These are phyloP conservation scores for Chloromyia formosa DNA, from an alignment of 2,888 invertebrate genomes.

Conservation along the genomic window DNA sequence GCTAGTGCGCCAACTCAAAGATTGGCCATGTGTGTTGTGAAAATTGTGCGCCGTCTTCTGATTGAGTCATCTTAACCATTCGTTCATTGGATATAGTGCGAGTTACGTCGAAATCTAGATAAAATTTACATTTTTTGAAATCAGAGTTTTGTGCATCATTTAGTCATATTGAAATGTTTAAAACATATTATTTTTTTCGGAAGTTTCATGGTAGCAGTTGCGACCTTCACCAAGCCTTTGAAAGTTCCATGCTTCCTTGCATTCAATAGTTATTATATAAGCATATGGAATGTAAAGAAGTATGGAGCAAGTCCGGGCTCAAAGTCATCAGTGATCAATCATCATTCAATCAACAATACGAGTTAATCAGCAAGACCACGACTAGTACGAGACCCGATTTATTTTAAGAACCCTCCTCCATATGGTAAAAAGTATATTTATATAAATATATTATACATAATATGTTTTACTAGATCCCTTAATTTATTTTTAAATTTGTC, in stretches of 20 bases:
- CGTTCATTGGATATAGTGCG: neutral
- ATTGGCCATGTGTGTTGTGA: conserved; percentile 35
- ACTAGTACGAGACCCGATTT: no score
- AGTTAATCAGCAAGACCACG: no score
- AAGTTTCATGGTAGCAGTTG: conserved; percentile 27
- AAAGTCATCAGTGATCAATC: conserved; percentile 23
- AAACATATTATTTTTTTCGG: conserved; percentile 44
- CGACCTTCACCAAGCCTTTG: conserved; percentile 52
- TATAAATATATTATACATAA: no score
- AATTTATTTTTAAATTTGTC: no score
- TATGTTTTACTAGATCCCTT: no score
- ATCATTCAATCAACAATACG: no score
- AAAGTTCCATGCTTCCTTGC: conserved; percentile 67
- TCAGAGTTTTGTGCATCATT: no score
- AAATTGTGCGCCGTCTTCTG: conserved; percentile 6
- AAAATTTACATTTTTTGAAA: no score
- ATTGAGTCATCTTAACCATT: no score
- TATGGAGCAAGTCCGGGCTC: conserved; percentile 65
- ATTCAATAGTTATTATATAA: conserved; percentile 64
- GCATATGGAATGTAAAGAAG: conserved; percentile 67
- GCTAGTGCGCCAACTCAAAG: conserved; percentile 14
- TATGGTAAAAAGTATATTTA: no score
- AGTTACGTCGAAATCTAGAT: neutral
- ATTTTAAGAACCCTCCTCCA: no score
- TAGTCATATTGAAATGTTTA: no score